A percentile compares a stretch with the other conserved stretches of the same genome.
Conservation (phyloP, 1,140 invertebrate species). For the Hormaphis cornu region DNA sequence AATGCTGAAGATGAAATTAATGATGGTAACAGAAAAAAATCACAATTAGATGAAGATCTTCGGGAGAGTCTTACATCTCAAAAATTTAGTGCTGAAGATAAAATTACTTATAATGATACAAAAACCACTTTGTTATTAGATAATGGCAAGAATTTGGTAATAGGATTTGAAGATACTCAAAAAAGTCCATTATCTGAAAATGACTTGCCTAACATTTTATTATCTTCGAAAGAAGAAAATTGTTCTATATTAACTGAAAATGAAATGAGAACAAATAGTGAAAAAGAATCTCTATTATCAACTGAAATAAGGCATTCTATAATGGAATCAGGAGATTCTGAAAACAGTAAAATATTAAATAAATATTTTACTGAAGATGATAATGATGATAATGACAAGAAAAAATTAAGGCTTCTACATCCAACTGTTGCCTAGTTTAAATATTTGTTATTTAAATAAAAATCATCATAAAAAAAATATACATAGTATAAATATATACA, state of each 20-base stretch:
- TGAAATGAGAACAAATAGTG: not conserved
- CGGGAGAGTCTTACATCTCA: too few relatives aligned
- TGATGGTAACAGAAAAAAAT: not conserved
- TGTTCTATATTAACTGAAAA: not conserved
- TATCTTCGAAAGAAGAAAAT: not conserved
- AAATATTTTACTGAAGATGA: not conserved
- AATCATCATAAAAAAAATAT: not conserved
- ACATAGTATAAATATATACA: not conserved
- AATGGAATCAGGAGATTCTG: not conserved
- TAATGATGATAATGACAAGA: not conserved
- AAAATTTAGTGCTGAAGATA: too few relatives aligned
- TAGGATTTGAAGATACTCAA: not conserved
- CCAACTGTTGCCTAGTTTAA: slow-evolving; percentile 21
- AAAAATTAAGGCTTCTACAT: slow-evolving; percentile 22
- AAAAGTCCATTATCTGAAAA: not conserved
- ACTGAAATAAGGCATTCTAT: not conserved
- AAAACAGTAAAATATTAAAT: not conserved
- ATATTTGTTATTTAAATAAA: not conserved
- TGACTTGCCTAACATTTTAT: not conserved
- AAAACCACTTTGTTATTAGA: not conserved
- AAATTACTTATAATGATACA: not conserved
- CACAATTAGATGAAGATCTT: not conserved
- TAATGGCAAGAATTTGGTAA: not conserved
- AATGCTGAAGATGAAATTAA: not conserved
- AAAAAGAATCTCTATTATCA: not conserved